A percentile compares a stretch with the other conserved stretches of the same genome.
These are phyloP conservation scores for Sphinx pinastri DNA, from an alignment of 2,888 invertebrate genomes.

Conservation along the genomic window DNA sequence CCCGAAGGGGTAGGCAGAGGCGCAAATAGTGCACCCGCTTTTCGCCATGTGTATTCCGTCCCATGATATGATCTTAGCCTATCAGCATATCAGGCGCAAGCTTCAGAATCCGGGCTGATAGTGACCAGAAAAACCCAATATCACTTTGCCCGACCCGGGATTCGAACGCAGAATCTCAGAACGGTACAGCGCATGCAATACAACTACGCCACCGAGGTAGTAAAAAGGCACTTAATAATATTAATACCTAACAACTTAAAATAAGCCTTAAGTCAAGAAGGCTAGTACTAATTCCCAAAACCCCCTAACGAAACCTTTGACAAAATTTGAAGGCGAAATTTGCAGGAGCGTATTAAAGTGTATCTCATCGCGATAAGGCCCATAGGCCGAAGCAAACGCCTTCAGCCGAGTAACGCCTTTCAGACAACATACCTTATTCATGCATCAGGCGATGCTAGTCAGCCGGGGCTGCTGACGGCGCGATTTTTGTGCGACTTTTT, in stretches of 20 bases:
- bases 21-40: neutral
- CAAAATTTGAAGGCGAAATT: constrained; percentile 18
- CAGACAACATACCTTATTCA: constrained; percentile 59
- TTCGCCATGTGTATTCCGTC: neutral
- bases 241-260: too few species aligned
- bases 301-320: neutral
- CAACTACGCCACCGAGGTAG: too few species aligned
- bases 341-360: constrained; percentile 27
- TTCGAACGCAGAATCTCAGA: too few species aligned
- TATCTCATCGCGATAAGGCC: constrained; percentile 56
- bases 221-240: too few species aligned
- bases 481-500: constrained; percentile 4
- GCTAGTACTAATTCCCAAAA: neutral
- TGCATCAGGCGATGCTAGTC: constrained; percentile 49
- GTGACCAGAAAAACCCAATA: too few species aligned
- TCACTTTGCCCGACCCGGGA: too few species aligned
- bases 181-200: too few species aligned
- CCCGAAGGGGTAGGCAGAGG: neutral
- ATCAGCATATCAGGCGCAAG: too few species aligned
- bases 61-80: neutral
- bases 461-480: constrained; percentile 15
- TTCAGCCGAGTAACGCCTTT: constrained; percentile 52
- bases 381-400: constrained; percentile 45
- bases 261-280: too few species aligned
- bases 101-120: too few species aligned